Base-by-base conservation (phyloP, 2,888 invertebrate genomes). In the Axea sp. region DNA sequence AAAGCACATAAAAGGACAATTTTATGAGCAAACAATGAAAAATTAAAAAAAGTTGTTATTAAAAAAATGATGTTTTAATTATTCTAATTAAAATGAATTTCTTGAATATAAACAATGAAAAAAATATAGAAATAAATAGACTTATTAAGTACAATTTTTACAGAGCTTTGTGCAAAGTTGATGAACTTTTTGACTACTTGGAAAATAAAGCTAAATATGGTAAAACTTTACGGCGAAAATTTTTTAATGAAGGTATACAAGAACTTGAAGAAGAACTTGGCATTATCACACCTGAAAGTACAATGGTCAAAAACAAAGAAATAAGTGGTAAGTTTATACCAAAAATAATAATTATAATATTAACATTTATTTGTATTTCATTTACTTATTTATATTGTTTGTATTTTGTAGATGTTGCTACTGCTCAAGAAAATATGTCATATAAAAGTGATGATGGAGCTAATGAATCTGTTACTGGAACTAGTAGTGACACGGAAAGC, bases 211-310 rank as follows among this genome's bases (percentile, higher is more conserved):
- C 90, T 78, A 95, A 93, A 88, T 95, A 92, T 87, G 91, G 91
- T 49, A 96, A 94, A 83, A 91, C 93, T 0, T 91, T 94, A 77
- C 96, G 96, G 84, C 90, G 95, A 24, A 93, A 93, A 81, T 93
- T 92, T 87, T 98, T 95, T 84, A 94, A 94, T 67, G 96, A 96
- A 81, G 98, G 96, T 0, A 91, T 98, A 9, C 92, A 92, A 82
- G 94, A 98, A 88, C 95, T 98, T 68, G 95, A 96, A 83, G 91
- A 93, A 71, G 95, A 95, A 74, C 90, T 94, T 39, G 89, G 90
- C 55, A 91, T 91, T 60, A 91, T 47, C 4, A 24, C 51, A 11
- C 24, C 68, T 8, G 22, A 4, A 1, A 60, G 60, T 17, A 47
- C 30, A 17, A 17, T 33, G 2, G 41, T 37, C 2, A 64, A 71